A percentile compares a stretch with the other conserved stretches of the same genome.
These are phyloP conservation scores for Fistularia tabacaria DNA, from an alignment of 2,797 vertebrate species.

Conservation along the genomic window DNA sequence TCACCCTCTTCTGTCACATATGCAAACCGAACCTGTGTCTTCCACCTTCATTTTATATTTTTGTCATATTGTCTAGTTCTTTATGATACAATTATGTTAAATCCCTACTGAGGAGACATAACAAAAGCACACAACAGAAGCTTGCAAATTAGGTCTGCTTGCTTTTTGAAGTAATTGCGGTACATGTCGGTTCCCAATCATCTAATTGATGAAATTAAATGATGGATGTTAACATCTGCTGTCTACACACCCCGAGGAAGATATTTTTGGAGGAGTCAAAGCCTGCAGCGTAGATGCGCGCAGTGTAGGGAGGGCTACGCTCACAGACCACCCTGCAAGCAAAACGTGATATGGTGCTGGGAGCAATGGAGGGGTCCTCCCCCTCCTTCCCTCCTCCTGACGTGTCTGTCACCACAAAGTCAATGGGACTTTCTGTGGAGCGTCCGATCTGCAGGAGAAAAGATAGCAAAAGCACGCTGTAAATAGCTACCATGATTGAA, in stretches of 20 bases:
- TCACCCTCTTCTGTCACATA: no score
- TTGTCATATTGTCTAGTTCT: no score
- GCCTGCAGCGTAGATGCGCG: slow-evolving; percentile 80
- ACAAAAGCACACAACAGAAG: no score
- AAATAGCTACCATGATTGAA: not conserved
- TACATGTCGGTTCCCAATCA: not conserved
- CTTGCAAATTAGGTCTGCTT: no score
- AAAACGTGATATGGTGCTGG: slow-evolving; percentile 80
- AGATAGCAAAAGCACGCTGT: not conserved
- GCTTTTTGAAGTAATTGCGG: not conserved
- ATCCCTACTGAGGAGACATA: no score
- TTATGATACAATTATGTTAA: no score
- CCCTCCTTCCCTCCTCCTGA: slow-evolving; percentile 72
- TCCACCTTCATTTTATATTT: no score
- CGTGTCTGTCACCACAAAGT: slow-evolving; percentile 80
- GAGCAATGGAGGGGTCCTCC: slow-evolving; percentile 75
- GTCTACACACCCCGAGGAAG: slow-evolving; percentile 74
- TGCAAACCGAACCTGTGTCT: no score
- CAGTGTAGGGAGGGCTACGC: slow-evolving; percentile 76
- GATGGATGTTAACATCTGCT: no score
- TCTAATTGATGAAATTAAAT: no score
- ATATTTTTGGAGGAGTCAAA: slow-evolving; percentile 82
- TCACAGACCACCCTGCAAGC: slow-evolving; percentile 80
- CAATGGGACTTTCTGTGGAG: slow-evolving; percentile 79
- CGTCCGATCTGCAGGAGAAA: slow-evolving; percentile 69